Base-by-base conservation (phyloP, 92 coral and sea anemone species). In the Porites rus region DNA sequence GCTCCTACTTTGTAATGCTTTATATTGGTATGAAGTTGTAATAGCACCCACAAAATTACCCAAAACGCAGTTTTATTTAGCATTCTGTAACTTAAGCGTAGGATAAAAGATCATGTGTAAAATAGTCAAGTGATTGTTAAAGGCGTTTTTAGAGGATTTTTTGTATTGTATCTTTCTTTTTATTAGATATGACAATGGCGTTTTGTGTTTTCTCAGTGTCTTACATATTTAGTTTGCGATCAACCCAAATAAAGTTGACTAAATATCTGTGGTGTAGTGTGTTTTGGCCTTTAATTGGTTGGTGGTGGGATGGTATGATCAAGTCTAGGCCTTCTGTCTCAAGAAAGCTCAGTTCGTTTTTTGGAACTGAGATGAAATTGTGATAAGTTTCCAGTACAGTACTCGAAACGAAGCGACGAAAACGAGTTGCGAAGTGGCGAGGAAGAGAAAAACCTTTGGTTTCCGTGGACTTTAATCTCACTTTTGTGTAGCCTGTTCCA, bases 41-140 rank as follows among this genome's bases (percentile, higher is more conserved):
- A 56, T 2, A 56, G 61, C 12, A 56, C 61, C 61, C 16, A 56
- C 61, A 56, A 14, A 56, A 56, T 10, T 56, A 9, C 3, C 13
- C 3, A 56, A 56, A 56, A 56, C 1, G 1, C 13, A 8, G 61
- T 56, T 56, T 56, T 56, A 56, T 56, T 56, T 56, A 54, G 13
- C 13, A 13, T 54, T 54, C 10, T 54, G 60, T 13, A 54, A 6
- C 53, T 79, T 13, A 25, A 13, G 18, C 10, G 60, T 66, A 8
- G 51, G 17, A 66, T 56, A 7, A 6, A 13, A 67, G 20, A 65
- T 79, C 65, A 65, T 20, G 7, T 79, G 84, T 67, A 79, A 53
- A 9, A 79, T 79, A 79, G 72, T 67, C 63, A 51, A 79, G 58
- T 79, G 75, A 79, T 67, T 52, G 60, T 74, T 56, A 20, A 22